Evolutionary conservation across 2,888 invertebrate species (phyloP).

Genomic region (Cylloceria caligata): DNA sequence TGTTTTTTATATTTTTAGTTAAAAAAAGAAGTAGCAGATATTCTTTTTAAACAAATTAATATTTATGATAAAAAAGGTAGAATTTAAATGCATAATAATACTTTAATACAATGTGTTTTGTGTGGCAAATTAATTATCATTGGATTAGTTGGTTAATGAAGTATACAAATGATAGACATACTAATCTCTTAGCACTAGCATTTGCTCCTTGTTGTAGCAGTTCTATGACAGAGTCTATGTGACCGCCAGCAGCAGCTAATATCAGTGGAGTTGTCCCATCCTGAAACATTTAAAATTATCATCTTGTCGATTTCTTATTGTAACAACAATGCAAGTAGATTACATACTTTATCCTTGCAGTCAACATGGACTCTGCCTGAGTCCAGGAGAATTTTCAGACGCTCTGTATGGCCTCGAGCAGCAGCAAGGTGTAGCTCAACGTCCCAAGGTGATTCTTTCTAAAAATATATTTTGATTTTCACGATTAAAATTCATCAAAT

Average conservation of each 20-base stretch:
- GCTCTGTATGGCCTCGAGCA: conserved; percentile 92
- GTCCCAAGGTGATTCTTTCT: conserved; percentile 97
- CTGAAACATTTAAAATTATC: conserved; percentile 85
- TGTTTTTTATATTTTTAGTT: too few relatives aligned
- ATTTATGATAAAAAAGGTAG: too few relatives aligned
- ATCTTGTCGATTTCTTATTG: background rate
- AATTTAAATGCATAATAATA: too few relatives aligned
- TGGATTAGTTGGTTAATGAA: too few relatives aligned
- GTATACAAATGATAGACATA: too few relatives aligned
- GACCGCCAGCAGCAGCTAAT: conserved; percentile 95
- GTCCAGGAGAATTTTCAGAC: conserved; percentile 92
- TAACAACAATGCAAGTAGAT: background rate
- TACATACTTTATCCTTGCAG: conserved; percentile 94
- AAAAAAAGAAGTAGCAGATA: too few relatives aligned
- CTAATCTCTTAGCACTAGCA: conserved; percentile 92
- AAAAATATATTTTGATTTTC: conserved; percentile 80
- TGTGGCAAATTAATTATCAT: too few relatives aligned
- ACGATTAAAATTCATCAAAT: background rate
- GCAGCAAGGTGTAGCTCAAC: conserved; percentile 97
- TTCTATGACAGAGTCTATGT: conserved; percentile 94
- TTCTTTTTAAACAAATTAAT: too few relatives aligned
- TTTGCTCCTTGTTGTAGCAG: conserved; percentile 96
- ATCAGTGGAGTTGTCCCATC: conserved; percentile 98
- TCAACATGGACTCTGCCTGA: conserved; percentile 98
- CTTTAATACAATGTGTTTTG: too few relatives aligned